phyloP scores from a whole-genome alignment of 2,113 vertebrate species.

The human region DNA sequence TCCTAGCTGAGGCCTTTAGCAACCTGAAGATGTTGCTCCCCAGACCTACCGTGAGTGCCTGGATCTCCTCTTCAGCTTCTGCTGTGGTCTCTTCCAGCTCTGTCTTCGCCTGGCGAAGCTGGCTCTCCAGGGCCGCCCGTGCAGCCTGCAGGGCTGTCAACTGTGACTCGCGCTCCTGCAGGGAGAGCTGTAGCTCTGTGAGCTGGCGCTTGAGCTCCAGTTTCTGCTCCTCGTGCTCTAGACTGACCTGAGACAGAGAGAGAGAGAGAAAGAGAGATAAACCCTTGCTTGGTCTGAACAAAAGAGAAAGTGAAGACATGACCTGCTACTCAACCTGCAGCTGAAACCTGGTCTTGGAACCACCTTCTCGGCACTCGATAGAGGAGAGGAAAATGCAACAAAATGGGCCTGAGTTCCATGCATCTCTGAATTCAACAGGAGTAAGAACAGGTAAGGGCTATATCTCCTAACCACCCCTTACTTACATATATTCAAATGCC shows the following conservation, averaged over 20 bases:
- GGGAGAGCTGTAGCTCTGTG: constrained; percentile 94
- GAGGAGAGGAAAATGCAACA: not conserved
- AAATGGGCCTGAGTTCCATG: not conserved
- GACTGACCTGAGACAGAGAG: constrained; percentile 86
- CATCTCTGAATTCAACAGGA: not conserved
- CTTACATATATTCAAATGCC: not conserved
- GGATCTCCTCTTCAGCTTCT: constrained; percentile 98
- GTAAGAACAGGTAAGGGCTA: not conserved
- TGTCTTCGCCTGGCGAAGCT: constrained; percentile 96
- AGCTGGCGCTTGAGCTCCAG: constrained; percentile 96
- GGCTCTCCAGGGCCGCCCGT: constrained; percentile 92
- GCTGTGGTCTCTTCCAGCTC: constrained; percentile 98
- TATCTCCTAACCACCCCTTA: not conserved
- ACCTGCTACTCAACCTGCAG: not conserved
- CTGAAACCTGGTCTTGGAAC: not conserved
- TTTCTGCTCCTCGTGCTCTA: constrained; percentile 97
- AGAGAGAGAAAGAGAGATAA: not conserved
- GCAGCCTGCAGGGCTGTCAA: constrained; percentile 93
- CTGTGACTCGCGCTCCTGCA: constrained; percentile 97
- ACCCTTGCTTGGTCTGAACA: not conserved
- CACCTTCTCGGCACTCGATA: not conserved
- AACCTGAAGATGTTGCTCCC: not conserved
- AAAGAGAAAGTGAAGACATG: not conserved
- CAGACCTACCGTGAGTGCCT: constrained; percentile 93
- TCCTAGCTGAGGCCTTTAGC: not conserved